Percentiles rank a stretch among this genome's conserved stretches.
Conservation (phyloP, 2,888 invertebrate genomes). For the Anthrax anthrax region DNA sequence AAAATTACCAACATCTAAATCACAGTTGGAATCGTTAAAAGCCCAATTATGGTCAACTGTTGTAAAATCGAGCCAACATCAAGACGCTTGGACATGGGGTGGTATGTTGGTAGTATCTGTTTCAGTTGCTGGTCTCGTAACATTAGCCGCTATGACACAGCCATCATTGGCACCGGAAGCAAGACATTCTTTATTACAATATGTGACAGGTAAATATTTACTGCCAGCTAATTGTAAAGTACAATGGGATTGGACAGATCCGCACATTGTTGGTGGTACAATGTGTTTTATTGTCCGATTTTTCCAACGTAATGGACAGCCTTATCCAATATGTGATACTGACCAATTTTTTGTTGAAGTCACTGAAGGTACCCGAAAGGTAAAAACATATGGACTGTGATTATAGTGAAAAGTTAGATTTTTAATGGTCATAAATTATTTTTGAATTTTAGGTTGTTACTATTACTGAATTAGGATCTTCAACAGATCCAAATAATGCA, state of each 20-base stretch:
- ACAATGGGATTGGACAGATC: slow-evolving; percentile 80
- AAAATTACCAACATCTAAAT: slow-evolving; percentile 67
- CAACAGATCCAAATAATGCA: slow-evolving; percentile 68
- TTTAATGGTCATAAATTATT: slow-evolving; percentile 31
- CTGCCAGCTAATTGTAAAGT: slow-evolving; percentile 73
- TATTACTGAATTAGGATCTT: slow-evolving; percentile 76
- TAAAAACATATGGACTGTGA: slow-evolving; percentile 21
- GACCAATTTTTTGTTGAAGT: slow-evolving; percentile 82
- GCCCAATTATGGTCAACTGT: slow-evolving; percentile 75
- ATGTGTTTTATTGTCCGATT: slow-evolving; percentile 84
- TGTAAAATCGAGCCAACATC: slow-evolving; percentile 71
- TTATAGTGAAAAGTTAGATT: slow-evolving; percentile 37
- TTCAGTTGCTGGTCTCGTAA: slow-evolving; percentile 76
- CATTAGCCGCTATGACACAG: slow-evolving; percentile 81
- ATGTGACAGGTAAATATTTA: slow-evolving; percentile 83
- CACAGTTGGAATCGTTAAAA: slow-evolving; percentile 61
- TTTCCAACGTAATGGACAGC: slow-evolving; percentile 84
- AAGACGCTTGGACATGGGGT: slow-evolving; percentile 86
- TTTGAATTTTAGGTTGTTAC: slow-evolving; percentile 49
- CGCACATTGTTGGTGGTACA: slow-evolving; percentile 76
- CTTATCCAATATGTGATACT: slow-evolving; percentile 87
- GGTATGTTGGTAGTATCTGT: slow-evolving; percentile 84
- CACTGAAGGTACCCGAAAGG: slow-evolving; percentile 68
- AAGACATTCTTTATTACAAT: slow-evolving; percentile 75
- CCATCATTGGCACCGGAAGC: slow-evolving; percentile 81